Percentiles rank a stretch among this genome's conserved stretches.
These are phyloP conservation scores for Polyergus mexicanus DNA, from an alignment of 1,140 invertebrate genomes.

Conservation along the genomic window DNA sequence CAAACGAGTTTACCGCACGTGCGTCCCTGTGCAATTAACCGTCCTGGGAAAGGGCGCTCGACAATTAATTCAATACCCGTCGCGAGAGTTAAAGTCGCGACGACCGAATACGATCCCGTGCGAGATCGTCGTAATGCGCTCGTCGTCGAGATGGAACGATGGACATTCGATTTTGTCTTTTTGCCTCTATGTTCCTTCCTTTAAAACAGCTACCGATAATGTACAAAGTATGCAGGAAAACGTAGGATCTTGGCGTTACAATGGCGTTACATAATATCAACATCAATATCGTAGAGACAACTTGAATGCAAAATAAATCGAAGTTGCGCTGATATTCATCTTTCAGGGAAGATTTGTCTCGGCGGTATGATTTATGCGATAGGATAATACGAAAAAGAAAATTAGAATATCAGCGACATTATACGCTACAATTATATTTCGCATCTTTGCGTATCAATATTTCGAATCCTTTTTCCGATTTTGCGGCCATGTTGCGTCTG, in stretches of 20 bases:
- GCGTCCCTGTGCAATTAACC: slow-evolving; percentile 46
- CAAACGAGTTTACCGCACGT: slow-evolving; percentile 43
- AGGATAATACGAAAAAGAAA: not conserved
- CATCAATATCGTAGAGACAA: slow-evolving; percentile 46
- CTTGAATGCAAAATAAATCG: slow-evolving; percentile 46
- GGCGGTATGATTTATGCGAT: slow-evolving; percentile 22
- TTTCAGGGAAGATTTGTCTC: not conserved
- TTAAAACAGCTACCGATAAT: slow-evolving; percentile 38
- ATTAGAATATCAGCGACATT: not conserved
- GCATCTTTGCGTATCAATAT: slow-evolving; percentile 1
- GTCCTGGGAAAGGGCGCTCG: slow-evolving; percentile 17
- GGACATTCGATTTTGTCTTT: not conserved
- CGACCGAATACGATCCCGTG: slow-evolving; percentile 36
- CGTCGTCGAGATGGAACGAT: slow-evolving; percentile 10
- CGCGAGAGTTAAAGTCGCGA: slow-evolving; percentile 18
- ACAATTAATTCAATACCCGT: slow-evolving; percentile 47
- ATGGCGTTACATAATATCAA: slow-evolving; percentile 34
- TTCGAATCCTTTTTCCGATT: not conserved
- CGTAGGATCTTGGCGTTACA: slow-evolving; percentile 15
- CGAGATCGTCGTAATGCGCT: not conserved
- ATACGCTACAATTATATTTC: slow-evolving; percentile 9
- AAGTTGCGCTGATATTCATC: slow-evolving; percentile 22
- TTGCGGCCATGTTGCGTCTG: not conserved
- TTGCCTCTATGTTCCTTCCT: not conserved
- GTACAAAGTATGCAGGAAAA: slow-evolving; percentile 35